These are phyloP conservation scores for Reticulitermes lucifugus DNA, from an alignment of 2,888 invertebrate species.

Conservation along the genomic window DNA sequence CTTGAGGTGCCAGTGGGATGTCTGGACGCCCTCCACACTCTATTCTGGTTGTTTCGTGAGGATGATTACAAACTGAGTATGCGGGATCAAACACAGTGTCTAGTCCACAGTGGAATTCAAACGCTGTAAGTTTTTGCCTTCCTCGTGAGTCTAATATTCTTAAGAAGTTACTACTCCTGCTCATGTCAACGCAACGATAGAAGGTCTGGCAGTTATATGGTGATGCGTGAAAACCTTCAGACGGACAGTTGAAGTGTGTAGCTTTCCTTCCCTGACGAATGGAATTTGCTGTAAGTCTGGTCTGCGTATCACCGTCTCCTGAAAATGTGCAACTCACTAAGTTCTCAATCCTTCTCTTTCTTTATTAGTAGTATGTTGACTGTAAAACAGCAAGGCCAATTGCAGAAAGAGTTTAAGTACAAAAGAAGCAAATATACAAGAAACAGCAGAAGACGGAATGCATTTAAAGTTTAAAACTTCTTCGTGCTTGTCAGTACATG, in stretches of 20 bases:
- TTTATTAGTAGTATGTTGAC: too few species aligned
- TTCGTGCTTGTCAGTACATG: too few species aligned
- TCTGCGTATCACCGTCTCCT: neutral
- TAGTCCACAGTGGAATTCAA: constrained; percentile 73
- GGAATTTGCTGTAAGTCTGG: neutral
- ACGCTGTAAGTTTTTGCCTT: constrained; percentile 14
- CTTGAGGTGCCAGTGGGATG: neutral
- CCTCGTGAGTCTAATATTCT: neutral
- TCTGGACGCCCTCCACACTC: constrained; percentile 69
- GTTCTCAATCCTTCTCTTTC: too few species aligned
- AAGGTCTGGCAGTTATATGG: constrained; percentile 78
- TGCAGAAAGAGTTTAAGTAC: too few species aligned
- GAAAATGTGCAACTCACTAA: neutral
- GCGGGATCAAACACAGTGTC: constrained; percentile 81
- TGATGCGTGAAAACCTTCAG: constrained; percentile 80
- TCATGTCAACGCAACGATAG: constrained; percentile 79
- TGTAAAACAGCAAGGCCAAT: too few species aligned
- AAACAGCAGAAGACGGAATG: too few species aligned
- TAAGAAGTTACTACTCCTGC: constrained; percentile 55
- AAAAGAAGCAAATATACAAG: too few species aligned
- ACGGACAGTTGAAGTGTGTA: constrained; percentile 67
- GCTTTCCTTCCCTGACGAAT: constrained; percentile 21
- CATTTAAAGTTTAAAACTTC: too few species aligned
- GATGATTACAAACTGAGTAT: constrained; percentile 76
- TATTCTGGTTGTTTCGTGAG: constrained; percentile 73